Percentiles rank a stretch among this genome's conserved stretches.
Evolutionary conservation across 2,888 invertebrate genomes (phyloP).

Genomic region (Machimus atricapillus): DNA sequence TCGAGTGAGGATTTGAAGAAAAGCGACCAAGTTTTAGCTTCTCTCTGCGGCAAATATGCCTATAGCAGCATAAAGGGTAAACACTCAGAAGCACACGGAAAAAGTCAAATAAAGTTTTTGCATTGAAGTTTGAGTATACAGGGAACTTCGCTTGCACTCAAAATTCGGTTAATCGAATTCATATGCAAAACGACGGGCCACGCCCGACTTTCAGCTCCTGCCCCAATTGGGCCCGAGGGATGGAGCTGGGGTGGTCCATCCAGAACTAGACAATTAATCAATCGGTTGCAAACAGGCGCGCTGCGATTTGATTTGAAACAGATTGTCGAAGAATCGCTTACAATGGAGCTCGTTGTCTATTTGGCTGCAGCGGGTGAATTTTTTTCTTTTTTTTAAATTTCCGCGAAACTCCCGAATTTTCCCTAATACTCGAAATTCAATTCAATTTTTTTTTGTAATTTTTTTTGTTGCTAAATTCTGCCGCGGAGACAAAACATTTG

Average conservation of each 20-base stretch:
- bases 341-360: not conserved
- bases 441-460: constrained; percentile 23
- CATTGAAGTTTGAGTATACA: not conserved
- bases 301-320: not conserved
- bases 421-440: constrained; percentile 15
- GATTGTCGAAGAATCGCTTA: constrained; percentile 4
- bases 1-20: not conserved
- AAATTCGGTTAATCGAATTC: not conserved
- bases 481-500: constrained; percentile 19
- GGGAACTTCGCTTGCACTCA: not conserved
- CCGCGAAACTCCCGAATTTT: not conserved
- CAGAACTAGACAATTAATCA: not conserved
- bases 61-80: not conserved
- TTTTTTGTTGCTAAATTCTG: not conserved
- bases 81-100: not conserved
- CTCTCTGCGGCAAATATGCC: not conserved
- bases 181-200: not conserved
- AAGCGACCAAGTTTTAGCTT: not conserved
- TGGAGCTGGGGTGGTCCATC: not conserved
- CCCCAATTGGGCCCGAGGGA: not conserved
- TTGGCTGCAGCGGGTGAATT: not conserved
- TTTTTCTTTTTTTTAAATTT: not conserved
- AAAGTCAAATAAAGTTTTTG: not conserved
- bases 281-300: not conserved
- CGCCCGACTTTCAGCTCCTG: not conserved